Conservation (phyloP, 2,113 vertebrate species). For the Nesogale talazaci region DNA sequence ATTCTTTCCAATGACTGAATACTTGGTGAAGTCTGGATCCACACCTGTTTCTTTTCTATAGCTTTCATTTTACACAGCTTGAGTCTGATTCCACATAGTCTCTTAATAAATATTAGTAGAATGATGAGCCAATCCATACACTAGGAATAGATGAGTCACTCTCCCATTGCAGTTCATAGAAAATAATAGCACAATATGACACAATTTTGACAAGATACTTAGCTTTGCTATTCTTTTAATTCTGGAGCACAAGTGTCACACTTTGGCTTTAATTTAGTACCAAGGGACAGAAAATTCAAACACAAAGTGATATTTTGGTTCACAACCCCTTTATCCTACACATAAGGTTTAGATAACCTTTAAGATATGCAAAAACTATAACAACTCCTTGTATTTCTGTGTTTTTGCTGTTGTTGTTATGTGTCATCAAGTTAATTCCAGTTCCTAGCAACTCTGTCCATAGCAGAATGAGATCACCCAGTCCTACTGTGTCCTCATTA, state of each 20-base stretch:
- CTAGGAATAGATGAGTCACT: background rate
- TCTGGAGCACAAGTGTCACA: background rate
- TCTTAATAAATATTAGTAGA: background rate
- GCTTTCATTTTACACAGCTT: background rate
- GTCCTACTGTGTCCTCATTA: background rate
- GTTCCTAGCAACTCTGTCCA: background rate
- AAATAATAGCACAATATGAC: background rate
- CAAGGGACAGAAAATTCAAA: background rate
- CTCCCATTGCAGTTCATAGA: background rate
- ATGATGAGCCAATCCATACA: background rate
- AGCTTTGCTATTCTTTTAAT: constrained; percentile 5
- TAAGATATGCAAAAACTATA: background rate
- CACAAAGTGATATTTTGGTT: background rate
- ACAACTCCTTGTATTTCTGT: background rate
- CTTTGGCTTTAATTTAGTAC: background rate
- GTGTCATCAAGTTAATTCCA: background rate
- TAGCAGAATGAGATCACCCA: background rate
- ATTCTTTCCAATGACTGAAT: background rate
- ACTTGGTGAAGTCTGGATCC: background rate
- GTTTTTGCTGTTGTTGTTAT: background rate
- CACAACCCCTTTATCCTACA: background rate
- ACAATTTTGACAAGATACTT: background rate
- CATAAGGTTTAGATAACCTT: background rate
- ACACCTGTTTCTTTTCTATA: background rate
- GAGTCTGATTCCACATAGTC: background rate